A percentile compares a stretch with the other conserved stretches of the same genome.
Evolutionary conservation across 2,797 vertebrate genomes (phyloP).

Genomic region (Eptatretus atami): DNA sequence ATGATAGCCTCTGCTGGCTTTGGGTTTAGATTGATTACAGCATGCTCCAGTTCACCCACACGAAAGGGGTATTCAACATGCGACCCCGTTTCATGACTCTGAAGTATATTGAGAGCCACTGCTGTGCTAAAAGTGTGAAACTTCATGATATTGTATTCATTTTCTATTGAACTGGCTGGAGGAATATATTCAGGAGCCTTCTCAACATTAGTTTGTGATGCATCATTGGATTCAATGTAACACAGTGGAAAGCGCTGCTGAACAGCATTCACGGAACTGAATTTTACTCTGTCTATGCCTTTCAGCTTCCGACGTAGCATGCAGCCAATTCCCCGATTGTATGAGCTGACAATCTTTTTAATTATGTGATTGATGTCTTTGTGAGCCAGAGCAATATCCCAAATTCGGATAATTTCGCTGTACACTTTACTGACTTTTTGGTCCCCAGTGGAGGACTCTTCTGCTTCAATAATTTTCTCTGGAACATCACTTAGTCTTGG

Average conservation of each 20-base stretch:
- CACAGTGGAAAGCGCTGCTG: conserved; percentile 18
- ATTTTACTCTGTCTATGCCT: conserved; percentile 14
- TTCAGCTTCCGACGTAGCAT: conserved; percentile 26
- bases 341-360: conserved; percentile 18
- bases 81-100: conserved; percentile 14
- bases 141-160: conserved; percentile 30
- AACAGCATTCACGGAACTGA: conserved; percentile 12
- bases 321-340: conserved; percentile 22
- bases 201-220: not conserved
- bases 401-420: conserved; percentile 29
- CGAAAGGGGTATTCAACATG: conserved; percentile 28
- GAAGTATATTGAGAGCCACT: conserved; percentile 28
- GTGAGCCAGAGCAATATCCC: conserved; percentile 27
- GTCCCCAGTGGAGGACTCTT: conserved; percentile 11
- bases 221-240: conserved; percentile 13
- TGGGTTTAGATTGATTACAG: conserved; percentile 23
- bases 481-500: conserved; percentile 27
- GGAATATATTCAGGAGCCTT: conserved; percentile 25
- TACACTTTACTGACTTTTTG: conserved; percentile 20
- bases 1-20: conserved; percentile 23
- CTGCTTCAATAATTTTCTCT: conserved; percentile 18
- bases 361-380: conserved; percentile 18
- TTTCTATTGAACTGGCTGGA: conserved; percentile 20
- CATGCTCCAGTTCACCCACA: conserved; percentile 25
- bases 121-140: conserved; percentile 34